Conservation (phyloP, 2,888 invertebrate species). For the Drosophila prolongata region DNA sequence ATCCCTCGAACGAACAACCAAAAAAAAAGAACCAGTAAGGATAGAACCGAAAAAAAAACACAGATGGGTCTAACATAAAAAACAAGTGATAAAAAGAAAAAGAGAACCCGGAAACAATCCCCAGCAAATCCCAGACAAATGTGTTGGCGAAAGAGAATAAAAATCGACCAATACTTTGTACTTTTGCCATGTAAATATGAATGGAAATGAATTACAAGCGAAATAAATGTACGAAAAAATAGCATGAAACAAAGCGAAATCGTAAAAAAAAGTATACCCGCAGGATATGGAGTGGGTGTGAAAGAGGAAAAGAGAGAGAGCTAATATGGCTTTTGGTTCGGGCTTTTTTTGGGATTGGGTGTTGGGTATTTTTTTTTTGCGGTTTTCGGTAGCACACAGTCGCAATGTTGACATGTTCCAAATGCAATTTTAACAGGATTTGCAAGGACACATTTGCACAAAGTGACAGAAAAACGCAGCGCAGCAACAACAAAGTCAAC, state of each 20-base stretch:
- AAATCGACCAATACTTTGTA: constrained; percentile 54
- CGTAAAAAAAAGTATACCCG: constrained; percentile 55
- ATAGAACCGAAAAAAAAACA: constrained; percentile 22
- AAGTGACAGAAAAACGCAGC: constrained; percentile 78
- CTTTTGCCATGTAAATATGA: constrained; percentile 69
- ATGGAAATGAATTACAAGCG: constrained; percentile 78
- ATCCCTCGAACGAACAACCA: constrained; percentile 36
- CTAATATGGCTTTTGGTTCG: constrained; percentile 41
- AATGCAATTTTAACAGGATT: constrained; percentile 80
- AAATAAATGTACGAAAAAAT: constrained; percentile 70
- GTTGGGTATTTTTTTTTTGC: constrained; percentile 40
- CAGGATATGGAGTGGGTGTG: constrained; percentile 35
- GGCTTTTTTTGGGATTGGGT: constrained; percentile 11
- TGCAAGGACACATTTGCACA: constrained; percentile 79
- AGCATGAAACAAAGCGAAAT: constrained; percentile 58
- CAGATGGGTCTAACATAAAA: constrained; percentile 39
- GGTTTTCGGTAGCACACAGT: constrained; percentile 57
- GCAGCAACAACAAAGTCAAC: constrained; percentile 47
- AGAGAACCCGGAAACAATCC: constrained; percentile 37
- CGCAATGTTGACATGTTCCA: constrained; percentile 77
- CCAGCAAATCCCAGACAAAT: constrained; percentile 71
- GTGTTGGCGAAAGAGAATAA: constrained; percentile 46
- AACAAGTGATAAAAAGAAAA: constrained; percentile 24
- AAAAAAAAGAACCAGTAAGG: constrained; percentile 37
- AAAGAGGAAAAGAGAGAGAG: constrained; percentile 14